phyloP scores from a whole-genome alignment of 2,888 invertebrate genomes.

The Dryomyza anilis region DNA sequence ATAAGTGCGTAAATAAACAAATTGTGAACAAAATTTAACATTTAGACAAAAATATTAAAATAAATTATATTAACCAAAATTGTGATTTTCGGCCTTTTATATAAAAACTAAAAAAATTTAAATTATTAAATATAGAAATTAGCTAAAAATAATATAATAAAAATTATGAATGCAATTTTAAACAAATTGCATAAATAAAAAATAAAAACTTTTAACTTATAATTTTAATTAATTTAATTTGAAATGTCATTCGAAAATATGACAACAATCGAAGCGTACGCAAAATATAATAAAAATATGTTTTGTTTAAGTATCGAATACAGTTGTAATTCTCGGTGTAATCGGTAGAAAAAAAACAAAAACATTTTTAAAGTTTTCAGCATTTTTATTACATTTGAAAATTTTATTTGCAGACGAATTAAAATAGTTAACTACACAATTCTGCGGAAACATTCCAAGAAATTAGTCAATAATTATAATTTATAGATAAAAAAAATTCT shows the following conservation, averaged over 20 bases:
- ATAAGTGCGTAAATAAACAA: slow-evolving; percentile 41
- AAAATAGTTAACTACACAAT: neutral
- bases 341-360: neutral
- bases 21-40: slow-evolving; percentile 53
- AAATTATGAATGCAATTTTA: slow-evolving; percentile 32
- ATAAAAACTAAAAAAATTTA: too few species aligned
- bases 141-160: slow-evolving; percentile 32
- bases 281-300: too few species aligned
- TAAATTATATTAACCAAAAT: slow-evolving; percentile 42
- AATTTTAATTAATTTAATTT: slow-evolving; percentile 7
- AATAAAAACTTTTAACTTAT: slow-evolving; percentile 28
- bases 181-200: slow-evolving; percentile 18
- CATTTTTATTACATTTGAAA: neutral
- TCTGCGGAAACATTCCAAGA: slow-evolving; percentile 8
- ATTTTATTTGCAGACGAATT: neutral
- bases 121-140: too few species aligned
- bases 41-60: slow-evolving; percentile 46
- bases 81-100: slow-evolving; percentile 47
- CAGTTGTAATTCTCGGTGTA: neutral
- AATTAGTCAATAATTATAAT: neutral
- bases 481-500: too few species aligned
- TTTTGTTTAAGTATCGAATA: neutral
- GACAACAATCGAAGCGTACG: slow-evolving; percentile 13
- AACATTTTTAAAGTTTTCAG: slow-evolving; percentile 17
- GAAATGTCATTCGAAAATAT: slow-evolving; percentile 7